Evolutionary conservation across 2,113 vertebrate genomes (phyloP).

Genomic region (Chitala chitala): DNA sequence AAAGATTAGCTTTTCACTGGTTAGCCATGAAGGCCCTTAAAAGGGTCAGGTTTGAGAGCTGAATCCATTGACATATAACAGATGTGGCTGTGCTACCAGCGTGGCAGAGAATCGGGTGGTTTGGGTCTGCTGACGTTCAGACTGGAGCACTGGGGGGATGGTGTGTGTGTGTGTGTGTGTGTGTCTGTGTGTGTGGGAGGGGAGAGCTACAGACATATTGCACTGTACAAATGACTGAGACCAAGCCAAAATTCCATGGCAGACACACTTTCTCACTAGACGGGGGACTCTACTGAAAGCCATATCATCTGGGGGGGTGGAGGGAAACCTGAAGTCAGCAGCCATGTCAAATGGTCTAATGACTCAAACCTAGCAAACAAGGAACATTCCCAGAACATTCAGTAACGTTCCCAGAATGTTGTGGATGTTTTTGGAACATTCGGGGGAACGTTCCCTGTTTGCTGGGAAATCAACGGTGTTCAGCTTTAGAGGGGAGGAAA

Average conservation of each 20-base stretch:
- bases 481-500: background rate
- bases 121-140: slow-evolving; percentile 20
- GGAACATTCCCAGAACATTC: too few relatives aligned
- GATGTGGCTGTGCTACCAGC: slow-evolving; percentile 20
- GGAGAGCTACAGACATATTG: background rate
- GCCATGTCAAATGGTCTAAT: too few relatives aligned
- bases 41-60: slow-evolving; percentile 5
- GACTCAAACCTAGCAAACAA: too few relatives aligned
- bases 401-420: too few relatives aligned
- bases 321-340: slow-evolving; percentile 16
- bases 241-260: slow-evolving; percentile 27
- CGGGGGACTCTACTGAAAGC: background rate
- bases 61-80: slow-evolving; percentile 36
- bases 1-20: slow-evolving; percentile 16
- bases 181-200: too few relatives aligned
- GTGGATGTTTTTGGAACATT: too few relatives aligned
- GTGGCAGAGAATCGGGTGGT: slow-evolving; percentile 26
- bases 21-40: background rate
- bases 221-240: slow-evolving; percentile 3
- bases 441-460: too few relatives aligned
- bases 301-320: background rate
- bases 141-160: slow-evolving; percentile 27
- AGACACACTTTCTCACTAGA: slow-evolving; percentile 12
- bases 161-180: background rate
- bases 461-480: background rate